A percentile compares a stretch with the other conserved stretches of the same genome.
phyloP scores from a whole-genome alignment of 2,113 vertebrate species.

The Vidua macroura region DNA sequence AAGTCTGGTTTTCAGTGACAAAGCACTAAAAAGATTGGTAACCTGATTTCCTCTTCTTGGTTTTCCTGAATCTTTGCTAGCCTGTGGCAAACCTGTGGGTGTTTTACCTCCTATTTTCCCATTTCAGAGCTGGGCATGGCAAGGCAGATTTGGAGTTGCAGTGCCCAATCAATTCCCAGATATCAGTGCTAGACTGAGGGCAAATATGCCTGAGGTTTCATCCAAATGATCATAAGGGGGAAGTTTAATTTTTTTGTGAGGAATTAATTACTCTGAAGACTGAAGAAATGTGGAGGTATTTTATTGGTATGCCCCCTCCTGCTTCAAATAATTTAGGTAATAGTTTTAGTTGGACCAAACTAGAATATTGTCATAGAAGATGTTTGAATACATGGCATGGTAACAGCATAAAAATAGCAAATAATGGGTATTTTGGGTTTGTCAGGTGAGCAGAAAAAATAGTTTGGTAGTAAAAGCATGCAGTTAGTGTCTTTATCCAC shows the following conservation, averaged over 20 bases:
- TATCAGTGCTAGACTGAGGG: background rate
- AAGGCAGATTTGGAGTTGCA: background rate
- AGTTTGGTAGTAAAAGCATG: background rate
- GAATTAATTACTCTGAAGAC: background rate
- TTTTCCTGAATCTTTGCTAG: background rate
- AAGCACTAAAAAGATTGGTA: background rate
- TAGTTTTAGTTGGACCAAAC: background rate
- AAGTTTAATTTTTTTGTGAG: background rate
- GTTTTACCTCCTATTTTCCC: background rate
- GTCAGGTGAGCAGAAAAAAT: background rate
- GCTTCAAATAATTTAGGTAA: background rate
- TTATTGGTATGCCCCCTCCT: fast-evolving
- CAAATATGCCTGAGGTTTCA: background rate
- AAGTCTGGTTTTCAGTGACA: background rate
- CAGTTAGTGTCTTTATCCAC: background rate
- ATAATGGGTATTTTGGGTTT: background rate
- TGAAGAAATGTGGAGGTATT: background rate
- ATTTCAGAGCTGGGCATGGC: background rate
- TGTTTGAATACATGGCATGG: background rate
- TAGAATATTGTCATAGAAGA: background rate
- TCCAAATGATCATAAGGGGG: background rate
- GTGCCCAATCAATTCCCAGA: background rate
- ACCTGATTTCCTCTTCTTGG: background rate
- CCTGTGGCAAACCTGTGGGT: background rate
- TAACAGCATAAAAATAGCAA: background rate